These are phyloP conservation scores for Drosophila lacertosa DNA, from an alignment of 1,140 invertebrate species.

Conservation along the genomic window DNA sequence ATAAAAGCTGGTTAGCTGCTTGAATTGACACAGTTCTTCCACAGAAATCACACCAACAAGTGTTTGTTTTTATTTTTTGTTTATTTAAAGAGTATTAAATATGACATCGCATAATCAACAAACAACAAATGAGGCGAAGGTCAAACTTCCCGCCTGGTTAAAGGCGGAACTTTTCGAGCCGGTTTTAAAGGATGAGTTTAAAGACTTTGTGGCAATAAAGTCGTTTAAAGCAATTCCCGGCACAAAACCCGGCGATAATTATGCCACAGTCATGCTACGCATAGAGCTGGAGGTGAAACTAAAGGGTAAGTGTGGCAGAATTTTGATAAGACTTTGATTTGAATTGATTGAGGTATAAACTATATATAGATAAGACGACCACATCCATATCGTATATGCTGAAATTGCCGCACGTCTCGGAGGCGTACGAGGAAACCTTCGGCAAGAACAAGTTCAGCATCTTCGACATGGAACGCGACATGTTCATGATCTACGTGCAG, in stretches of 20 bases:
- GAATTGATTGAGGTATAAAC: background rate
- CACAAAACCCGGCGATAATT: constrained; percentile 65
- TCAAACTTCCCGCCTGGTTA: constrained; percentile 80
- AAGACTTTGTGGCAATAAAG: constrained; percentile 66
- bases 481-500: constrained; percentile 62
- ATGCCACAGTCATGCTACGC: constrained; percentile 71
- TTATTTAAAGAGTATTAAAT: background rate
- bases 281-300: constrained; percentile 58
- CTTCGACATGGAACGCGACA: constrained; percentile 58
- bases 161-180: constrained; percentile 81
- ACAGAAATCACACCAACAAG: background rate
- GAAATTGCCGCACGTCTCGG: constrained; percentile 52
- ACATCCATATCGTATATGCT: constrained; percentile 58
- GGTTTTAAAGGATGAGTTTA: constrained; percentile 71
- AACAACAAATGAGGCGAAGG: background rate
- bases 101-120: constrained; percentile 49
- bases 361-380: constrained; percentile 36
- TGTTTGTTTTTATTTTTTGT: too few relatives aligned
- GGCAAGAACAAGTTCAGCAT: constrained; percentile 31
- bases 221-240: constrained; percentile 48
- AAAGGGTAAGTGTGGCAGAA: constrained; percentile 28
- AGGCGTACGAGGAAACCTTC: constrained; percentile 28
- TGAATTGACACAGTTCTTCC: background rate
- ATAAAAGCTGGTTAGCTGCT: background rate
- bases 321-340: background rate